Base-by-base conservation (phyloP, 2,888 invertebrate genomes). In the Isotomurus palustris region DNA sequence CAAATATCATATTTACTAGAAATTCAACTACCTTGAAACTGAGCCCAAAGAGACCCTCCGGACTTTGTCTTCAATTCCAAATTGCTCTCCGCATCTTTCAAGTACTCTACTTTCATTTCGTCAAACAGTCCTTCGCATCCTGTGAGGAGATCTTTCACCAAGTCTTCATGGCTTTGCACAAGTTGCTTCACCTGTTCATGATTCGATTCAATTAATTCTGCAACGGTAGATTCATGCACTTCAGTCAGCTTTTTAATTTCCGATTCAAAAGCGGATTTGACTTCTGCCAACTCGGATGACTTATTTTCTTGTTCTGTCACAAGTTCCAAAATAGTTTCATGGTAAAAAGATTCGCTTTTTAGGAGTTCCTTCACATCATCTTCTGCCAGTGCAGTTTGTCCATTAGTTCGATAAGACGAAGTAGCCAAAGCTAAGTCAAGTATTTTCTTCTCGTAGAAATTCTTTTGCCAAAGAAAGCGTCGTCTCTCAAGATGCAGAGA, bases 81-180 rank as follows among this genome's bases (percentile, higher is more conserved):
- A 25, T 60, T 56, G 6, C 5, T 48, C 21, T 28, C 28, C 1
- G 56, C 19, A 2, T 56, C 60, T n/a, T 35, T 32, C 6, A 40
- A 32, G 24, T 24, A 60, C 53, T 60, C 60, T 19, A 19, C 24
- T 22, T 53, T 56, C 25, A 60, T 28, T 28, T 56, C 53, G 22
- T 60, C 56, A 56, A 60, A 56, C 2, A 60, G 32, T n/a, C 56
- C 56, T 28, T 60, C 60, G 27, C 60, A 60, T 17, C 60, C 60
- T 2, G 49, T 56, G 19, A 60, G 14, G 12, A 60, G 49, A 27
- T 60, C 60, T 29, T 47, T 29, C 22, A 60, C 50, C 19, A 60
- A 21, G 4, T 27, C 45, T 52, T 60, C 60, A 49, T 49, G 32
- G 3, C 4, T 22, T 32, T 49, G 22, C 22, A 50, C 50, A 24